These are phyloP conservation scores for Amblyornis subalaris DNA, from an alignment of 2,113 vertebrate species.

Conservation along the genomic window DNA sequence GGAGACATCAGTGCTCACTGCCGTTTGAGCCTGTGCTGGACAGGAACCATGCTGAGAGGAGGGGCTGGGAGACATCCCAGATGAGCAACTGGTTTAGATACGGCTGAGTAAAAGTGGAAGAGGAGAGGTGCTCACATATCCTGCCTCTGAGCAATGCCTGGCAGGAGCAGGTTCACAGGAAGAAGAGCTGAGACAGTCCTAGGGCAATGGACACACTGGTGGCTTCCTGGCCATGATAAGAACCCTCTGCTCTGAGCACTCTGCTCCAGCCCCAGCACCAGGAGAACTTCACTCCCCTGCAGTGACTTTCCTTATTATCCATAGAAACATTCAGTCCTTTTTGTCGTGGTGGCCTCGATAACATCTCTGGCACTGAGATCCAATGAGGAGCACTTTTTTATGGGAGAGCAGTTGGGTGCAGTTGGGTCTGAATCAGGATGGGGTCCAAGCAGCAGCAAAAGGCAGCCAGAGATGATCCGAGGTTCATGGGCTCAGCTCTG, in stretches of 20 bases:
- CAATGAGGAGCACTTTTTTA: fast-evolving
- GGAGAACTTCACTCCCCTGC: background rate
- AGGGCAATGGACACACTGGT: fast-evolving
- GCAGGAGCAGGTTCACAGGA: background rate
- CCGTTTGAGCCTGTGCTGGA: background rate
- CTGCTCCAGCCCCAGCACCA: background rate
- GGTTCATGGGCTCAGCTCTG: background rate
- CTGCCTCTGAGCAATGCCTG: background rate
- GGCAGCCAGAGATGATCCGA: background rate
- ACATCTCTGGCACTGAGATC: background rate
- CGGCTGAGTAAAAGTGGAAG: background rate
- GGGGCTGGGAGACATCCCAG: background rate
- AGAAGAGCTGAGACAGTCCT: background rate
- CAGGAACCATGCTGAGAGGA: background rate
- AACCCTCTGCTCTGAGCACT: background rate
- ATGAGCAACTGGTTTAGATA: background rate
- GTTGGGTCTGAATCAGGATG: background rate
- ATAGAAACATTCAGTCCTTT: background rate
- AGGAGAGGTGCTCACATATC: background rate
- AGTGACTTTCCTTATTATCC: background rate
- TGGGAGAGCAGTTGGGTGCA: background rate
- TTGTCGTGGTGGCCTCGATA: background rate
- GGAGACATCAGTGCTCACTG: background rate
- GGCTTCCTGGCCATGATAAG: background rate
- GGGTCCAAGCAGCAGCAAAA: background rate